Conservation (phyloP, 2,797 vertebrate species). For the Lagocephalus sceleratus region DNA sequence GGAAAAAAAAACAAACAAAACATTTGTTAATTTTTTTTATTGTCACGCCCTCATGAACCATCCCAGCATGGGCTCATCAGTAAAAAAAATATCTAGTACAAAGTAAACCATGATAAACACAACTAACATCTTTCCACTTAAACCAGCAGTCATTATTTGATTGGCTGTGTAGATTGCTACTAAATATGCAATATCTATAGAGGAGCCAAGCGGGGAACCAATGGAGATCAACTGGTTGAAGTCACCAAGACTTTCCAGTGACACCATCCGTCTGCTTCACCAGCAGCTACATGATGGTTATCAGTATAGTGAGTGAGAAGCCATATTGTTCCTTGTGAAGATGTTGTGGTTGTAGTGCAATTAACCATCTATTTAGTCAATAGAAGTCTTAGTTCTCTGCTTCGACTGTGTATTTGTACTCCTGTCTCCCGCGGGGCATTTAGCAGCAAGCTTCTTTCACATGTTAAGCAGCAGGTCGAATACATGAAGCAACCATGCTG, state of each 20-base stretch:
- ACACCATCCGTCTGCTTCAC: slow-evolving; percentile 27
- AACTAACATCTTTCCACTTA: background rate
- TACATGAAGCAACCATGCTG: slow-evolving; percentile 23
- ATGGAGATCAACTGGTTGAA: slow-evolving; percentile 31
- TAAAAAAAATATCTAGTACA: background rate
- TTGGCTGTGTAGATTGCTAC: slow-evolving; percentile 2
- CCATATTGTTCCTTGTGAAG: slow-evolving; percentile 51
- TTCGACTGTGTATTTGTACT: slow-evolving; percentile 53
- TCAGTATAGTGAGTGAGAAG: slow-evolving; percentile 58
- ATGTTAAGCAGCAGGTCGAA: slow-evolving; percentile 48
- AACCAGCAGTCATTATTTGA: background rate
- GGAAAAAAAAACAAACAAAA: slow-evolving; percentile 10
- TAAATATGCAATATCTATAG: slow-evolving; percentile 32
- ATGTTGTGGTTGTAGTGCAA: slow-evolving; percentile 38
- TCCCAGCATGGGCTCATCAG: background rate
- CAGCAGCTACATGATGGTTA: slow-evolving; percentile 45
- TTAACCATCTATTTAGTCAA: slow-evolving; percentile 51
- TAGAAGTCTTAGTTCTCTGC: slow-evolving; percentile 45
- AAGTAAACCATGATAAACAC: background rate
- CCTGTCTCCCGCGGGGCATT: slow-evolving; percentile 45
- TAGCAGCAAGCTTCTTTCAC: slow-evolving; percentile 41
- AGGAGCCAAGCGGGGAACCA: slow-evolving; percentile 16
- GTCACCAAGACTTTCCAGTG: slow-evolving; percentile 39
- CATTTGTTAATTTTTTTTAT: background rate
- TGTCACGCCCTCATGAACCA: background rate